Conservation (phyloP, 1,140 invertebrate genomes). For the Platyura marginata region DNA sequence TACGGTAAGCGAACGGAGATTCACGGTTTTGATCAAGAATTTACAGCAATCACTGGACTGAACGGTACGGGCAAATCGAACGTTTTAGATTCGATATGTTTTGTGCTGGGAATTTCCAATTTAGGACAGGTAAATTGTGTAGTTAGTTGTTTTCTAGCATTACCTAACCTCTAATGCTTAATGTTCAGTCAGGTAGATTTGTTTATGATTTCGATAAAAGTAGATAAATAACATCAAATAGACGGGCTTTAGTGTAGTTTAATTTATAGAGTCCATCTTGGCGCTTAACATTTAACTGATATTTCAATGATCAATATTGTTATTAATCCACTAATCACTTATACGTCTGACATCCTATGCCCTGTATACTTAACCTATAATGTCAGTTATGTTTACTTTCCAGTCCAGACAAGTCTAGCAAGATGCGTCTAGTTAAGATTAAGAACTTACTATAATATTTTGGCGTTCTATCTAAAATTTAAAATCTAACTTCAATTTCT, state of each 20-base stretch:
- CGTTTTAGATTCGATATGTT: conserved; percentile 95
- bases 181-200: not conserved
- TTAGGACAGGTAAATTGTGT: conserved; percentile 55
- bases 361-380: too few species aligned
- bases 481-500: not conserved
- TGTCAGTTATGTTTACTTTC: too few species aligned
- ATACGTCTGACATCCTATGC: too few species aligned
- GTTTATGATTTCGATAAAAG: conserved; percentile 1
- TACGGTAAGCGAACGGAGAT: conserved; percentile 88
- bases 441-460: not conserved
- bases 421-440: not conserved
- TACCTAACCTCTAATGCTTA: too few species aligned
- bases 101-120: conserved; percentile 92
- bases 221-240: too few species aligned
- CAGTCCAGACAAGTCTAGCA: too few species aligned
- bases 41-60: conserved; percentile 96
- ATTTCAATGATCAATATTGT: too few species aligned
- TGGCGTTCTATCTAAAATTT: not conserved
- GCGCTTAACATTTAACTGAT: too few species aligned
- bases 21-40: conserved; percentile 83
- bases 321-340: too few species aligned
- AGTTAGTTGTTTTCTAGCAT: too few species aligned
- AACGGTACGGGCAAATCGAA: conserved; percentile 99
- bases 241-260: too few species aligned
- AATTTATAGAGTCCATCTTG: too few species aligned